Percentiles rank a stretch among this genome's conserved stretches.
phyloP scores from a whole-genome alignment of 2,113 vertebrate genomes.

The Megaceryle torquata region DNA sequence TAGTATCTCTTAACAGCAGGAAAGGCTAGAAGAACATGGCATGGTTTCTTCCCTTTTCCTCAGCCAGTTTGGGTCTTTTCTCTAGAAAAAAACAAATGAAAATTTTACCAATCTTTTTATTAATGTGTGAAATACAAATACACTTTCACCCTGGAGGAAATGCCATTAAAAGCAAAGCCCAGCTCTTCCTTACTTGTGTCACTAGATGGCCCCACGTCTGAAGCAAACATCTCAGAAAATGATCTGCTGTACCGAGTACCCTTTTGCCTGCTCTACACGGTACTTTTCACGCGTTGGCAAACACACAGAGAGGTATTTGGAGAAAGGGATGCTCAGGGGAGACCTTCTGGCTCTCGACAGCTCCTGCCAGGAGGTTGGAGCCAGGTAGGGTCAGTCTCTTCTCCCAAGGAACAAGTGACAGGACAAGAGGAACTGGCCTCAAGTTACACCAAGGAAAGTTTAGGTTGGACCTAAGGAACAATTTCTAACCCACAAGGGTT shows the following conservation, averaged over 20 bases:
- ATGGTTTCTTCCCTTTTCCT: not conserved
- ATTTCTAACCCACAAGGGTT: too few relatives aligned
- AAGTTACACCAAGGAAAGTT: too few relatives aligned
- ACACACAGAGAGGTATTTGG: not conserved
- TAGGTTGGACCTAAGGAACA: too few relatives aligned
- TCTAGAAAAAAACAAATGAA: not conserved
- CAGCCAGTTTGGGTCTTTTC: not conserved
- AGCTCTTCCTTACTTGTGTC: not conserved
- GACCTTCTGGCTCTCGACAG: not conserved
- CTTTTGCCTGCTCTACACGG: not conserved
- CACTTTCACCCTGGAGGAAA: not conserved
- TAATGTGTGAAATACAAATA: not conserved
- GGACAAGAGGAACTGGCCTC: too few relatives aligned
- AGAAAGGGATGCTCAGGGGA: not conserved
- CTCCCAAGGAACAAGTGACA: too few relatives aligned
- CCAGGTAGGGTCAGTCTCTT: too few relatives aligned
- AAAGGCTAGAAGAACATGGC: not conserved
- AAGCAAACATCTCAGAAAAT: not conserved
- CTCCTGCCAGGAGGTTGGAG: not conserved
- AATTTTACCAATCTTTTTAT: not conserved
- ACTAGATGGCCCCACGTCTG: conserved; percentile 68
- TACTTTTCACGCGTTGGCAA: not conserved
- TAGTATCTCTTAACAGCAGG: not conserved
- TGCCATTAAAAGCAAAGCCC: not conserved
- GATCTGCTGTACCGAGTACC: accelerated